Evolutionary conservation across 2,113 vertebrate species (phyloP), one percentile per base, ranked within the genome.

Genomic region (Nothobranchius furzeri): DNA sequence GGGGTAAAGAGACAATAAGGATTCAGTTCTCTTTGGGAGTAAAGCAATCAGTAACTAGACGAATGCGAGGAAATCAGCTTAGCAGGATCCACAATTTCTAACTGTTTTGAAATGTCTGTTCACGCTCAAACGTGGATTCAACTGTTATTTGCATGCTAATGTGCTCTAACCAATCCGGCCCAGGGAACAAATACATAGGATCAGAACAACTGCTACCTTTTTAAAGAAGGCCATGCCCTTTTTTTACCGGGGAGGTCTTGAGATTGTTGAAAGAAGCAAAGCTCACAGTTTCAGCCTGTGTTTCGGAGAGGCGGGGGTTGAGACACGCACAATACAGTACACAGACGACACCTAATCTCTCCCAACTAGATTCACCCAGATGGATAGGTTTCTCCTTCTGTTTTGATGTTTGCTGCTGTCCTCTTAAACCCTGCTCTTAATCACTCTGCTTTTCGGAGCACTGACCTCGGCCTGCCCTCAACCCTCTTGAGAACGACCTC

Each of bases 91-190:
- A 40, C 6, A 40, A 40, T 40, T 8, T 30, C 30, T 30, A 30
- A 30, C 4, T 40, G 9, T 40, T 40, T 40, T 40, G 37, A 40
- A 9, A 9, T 85, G 73, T 82, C 63, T 69, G 65, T 84, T 79
- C 54, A 82, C 55, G 59, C 61, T 58, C 3, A 42, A 81, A 82
- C 59, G 68, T 64, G 54, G 82, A 72, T 78, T 90, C 76, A 86
- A 64, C n/a, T 52, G 75, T 84, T 90, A 90, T 91, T 85, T 88
- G 62, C 74, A 91, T 91, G 75, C 81, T 82, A 91, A 92, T 91
- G 77, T 86, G 42, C 68, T n/a, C 66, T 49, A 43, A 78, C 77
- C 70, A 82, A 75, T 74, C 78, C 42, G 42, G 66, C 61, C 63
- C 68, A 83, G 66, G 4, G 30, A 30, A 30, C 30, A 30, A 30